Evolutionary conservation across 1,140 invertebrate genomes (phyloP).

Genomic region (Zaprionus davidi): DNA sequence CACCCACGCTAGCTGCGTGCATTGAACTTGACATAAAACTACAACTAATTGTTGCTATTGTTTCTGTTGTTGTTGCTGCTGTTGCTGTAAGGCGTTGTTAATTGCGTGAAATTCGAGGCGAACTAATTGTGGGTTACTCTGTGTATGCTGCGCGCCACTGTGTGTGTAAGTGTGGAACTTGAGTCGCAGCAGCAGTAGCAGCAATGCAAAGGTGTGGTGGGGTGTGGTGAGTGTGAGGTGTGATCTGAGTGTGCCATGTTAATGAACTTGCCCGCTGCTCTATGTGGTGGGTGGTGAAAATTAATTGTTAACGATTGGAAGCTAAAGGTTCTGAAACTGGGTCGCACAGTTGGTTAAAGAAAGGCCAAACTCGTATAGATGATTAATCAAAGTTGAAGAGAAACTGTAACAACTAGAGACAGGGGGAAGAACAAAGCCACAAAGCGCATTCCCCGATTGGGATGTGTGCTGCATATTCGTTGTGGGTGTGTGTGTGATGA

Average conservation of each 20-base stretch:
- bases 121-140: constrained; percentile 75
- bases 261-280: constrained; percentile 37
- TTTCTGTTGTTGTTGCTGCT: constrained; percentile 1
- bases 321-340: constrained; percentile 34
- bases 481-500: constrained; percentile 27
- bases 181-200: constrained; percentile 17
- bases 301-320: neutral
- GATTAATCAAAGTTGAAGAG: constrained; percentile 1
- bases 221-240: constrained; percentile 35
- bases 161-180: constrained; percentile 45
- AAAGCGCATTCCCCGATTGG: constrained; percentile 25
- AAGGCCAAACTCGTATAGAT: neutral
- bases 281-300: constrained; percentile 25
- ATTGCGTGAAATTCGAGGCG: constrained; percentile 73
- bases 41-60: constrained; percentile 68
- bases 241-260: constrained; percentile 38
- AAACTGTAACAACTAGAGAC: constrained; percentile 8
- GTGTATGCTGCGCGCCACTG: constrained; percentile 30
- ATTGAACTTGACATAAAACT: constrained; percentile 78
- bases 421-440: constrained; percentile 18
- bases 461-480: neutral
- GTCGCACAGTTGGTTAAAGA: constrained; percentile 1
- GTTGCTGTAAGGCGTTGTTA: constrained; percentile 35
- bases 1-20: constrained; percentile 56
- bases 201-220: constrained; percentile 1